These are phyloP conservation scores for Nipponacmea schrenckii DNA, from an alignment of 2,888 invertebrate species.

Conservation along the genomic window DNA sequence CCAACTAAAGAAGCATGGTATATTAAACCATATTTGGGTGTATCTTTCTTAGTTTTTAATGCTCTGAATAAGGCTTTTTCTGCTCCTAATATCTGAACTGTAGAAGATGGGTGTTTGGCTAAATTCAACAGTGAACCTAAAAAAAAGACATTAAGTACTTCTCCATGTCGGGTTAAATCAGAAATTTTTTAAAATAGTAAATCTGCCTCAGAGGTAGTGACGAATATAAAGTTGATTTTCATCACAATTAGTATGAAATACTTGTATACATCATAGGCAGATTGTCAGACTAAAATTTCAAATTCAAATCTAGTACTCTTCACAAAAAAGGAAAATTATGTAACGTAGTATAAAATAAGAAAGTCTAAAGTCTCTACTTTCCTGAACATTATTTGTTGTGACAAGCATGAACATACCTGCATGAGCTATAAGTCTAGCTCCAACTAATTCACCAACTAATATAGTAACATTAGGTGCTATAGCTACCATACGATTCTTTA, in stretches of 20 bases:
- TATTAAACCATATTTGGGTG: slow-evolving; percentile 98
- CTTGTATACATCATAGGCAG: neutral
- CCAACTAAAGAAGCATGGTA: slow-evolving; percentile 95
- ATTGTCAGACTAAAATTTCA: neutral
- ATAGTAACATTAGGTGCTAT: slow-evolving; percentile 97
- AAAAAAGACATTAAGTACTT: slow-evolving; percentile 15
- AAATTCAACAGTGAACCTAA: slow-evolving; percentile 87
- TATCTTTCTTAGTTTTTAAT: slow-evolving; percentile 95
- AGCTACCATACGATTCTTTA: slow-evolving; percentile 97
- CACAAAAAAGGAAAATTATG: too few relatives aligned
- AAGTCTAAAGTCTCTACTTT: too few relatives aligned
- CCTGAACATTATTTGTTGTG: too few relatives aligned
- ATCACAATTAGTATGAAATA: neutral
- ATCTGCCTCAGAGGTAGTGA: slow-evolving; percentile 47
- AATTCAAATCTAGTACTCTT: too few relatives aligned
- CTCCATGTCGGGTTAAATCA: too few relatives aligned
- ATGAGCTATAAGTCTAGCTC: slow-evolving; percentile 94
- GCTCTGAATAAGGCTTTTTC: slow-evolving; percentile 98
- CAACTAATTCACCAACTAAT: slow-evolving; percentile 95
- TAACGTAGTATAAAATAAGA: too few relatives aligned
- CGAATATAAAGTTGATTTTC: slow-evolving; percentile 24
- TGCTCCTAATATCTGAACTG: slow-evolving; percentile 96
- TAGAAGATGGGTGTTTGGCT: slow-evolving; percentile 98
- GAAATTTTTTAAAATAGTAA: neutral
- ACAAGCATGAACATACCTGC: slow-evolving; percentile 77